Base-by-base conservation (phyloP, 2,888 invertebrate species). In the Callinectes sapidus region DNA sequence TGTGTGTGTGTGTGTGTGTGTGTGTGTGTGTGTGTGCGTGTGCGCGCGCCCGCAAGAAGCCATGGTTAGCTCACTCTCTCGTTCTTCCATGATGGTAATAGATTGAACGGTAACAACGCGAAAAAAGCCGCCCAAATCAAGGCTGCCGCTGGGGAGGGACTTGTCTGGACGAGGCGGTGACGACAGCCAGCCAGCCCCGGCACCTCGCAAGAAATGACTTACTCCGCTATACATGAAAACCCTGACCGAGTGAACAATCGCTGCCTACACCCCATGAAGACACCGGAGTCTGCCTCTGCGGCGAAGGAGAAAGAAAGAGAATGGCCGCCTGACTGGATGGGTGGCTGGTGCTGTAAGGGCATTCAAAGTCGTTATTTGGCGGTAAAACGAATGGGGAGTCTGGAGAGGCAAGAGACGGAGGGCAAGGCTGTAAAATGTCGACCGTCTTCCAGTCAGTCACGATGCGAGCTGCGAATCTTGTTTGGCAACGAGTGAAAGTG, bases 401-500 rank as follows among this genome's bases (percentile, higher is more conserved):
- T n/a, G 8, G 28, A n/a, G 23, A 28, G 71, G 71, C 71, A 71
- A 28, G 16, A 71, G 23, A 2, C n/a, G 66, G n/a, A n/a, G 71
- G 23, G 13, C 28, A 71, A 71, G 10, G 71, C 10, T 71, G n/a
- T 71, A 71, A n/a, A 71, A n/a, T 23, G 16, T 71, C 28, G 71
- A 71, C 71, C n/a, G 10, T 35, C 81, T 81, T 35, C 35, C 35
- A 81, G 81, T 81, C 35, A 81, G 81, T 81, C 35, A 81, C 81
- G 32, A 35, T 81, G 32, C 35, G 16, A 81, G 18, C 35, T 2
- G 28, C 13, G 81, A 81, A 81, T 81, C 81, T 81, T 81, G 81
- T 81, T 81, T 81, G 81, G 81, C 81, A 81, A 81, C 81, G 81
- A 81, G 81, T 81, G 61, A 61, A 61, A 77, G 71, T 77, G 71